Evolutionary conservation across 92 coral and sea anemone species (phyloP).

Genomic region (Palythoa heliodiscus): DNA sequence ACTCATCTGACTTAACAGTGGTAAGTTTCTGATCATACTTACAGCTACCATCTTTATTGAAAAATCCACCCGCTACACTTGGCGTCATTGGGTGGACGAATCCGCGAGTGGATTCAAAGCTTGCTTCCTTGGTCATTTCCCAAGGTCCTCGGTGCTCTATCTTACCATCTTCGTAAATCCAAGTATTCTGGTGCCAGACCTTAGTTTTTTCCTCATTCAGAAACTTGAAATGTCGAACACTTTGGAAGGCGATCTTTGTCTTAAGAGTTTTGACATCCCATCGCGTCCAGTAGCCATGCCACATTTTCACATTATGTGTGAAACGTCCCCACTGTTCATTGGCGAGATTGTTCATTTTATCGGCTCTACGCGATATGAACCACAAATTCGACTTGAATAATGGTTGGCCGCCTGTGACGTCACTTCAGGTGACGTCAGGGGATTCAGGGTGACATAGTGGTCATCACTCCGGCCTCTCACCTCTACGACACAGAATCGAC

Average conservation of each 20-base stretch:
- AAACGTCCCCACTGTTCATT: slow-evolving; percentile 14
- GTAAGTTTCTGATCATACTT: not conserved
- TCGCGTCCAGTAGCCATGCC: slow-evolving; percentile 29
- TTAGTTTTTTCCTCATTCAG: slow-evolving; percentile 5
- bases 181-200: slow-evolving; percentile 30
- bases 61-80: not conserved
- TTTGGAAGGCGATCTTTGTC: slow-evolving; percentile 4
- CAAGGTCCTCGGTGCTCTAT: slow-evolving; percentile 14
- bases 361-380: too few species aligned
- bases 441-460: too few species aligned
- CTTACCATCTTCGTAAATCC: slow-evolving; percentile 9
- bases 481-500: too few species aligned
- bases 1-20: too few species aligned
- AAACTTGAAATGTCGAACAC: slow-evolving; percentile 13
- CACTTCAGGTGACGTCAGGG: too few species aligned
- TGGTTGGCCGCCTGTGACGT: too few species aligned
- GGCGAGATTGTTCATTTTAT: not conserved
- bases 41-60: slow-evolving; percentile 27
- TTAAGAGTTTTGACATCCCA: slow-evolving; percentile 9
- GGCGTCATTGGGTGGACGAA: slow-evolving; percentile 13
- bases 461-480: too few species aligned
- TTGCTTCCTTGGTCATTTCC: not conserved
- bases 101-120: not conserved
- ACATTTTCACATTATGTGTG: not conserved
- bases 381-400: too few species aligned